A percentile compares a stretch with the other conserved stretches of the same genome.
phyloP scores from a whole-genome alignment of 1,140 invertebrate species.

The Archivesica marissinica region DNA sequence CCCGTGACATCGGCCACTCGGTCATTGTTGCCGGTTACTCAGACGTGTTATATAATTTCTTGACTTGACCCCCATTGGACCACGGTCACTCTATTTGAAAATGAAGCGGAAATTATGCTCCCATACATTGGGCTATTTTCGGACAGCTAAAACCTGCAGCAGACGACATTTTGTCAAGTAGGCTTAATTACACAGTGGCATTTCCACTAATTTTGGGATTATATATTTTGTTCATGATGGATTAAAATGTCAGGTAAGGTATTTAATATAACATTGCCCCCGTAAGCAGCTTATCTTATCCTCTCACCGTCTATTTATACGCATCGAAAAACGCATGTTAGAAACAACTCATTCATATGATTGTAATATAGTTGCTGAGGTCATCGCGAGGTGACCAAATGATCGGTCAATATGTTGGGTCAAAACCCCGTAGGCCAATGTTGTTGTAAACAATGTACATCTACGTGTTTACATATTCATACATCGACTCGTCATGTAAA shows the following conservation, averaged over 20 bases:
- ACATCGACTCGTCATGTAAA: too few relatives aligned
- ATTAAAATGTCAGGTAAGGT: slow-evolving; percentile 59
- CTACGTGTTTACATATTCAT: too few relatives aligned
- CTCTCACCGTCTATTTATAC: not conserved
- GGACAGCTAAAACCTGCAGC: slow-evolving; percentile 32
- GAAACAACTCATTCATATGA: slow-evolving; percentile 1
- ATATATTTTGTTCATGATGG: slow-evolving; percentile 34
- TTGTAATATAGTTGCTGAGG: slow-evolving; percentile 42
- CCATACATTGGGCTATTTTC: slow-evolving; percentile 13
- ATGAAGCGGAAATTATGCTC: slow-evolving; percentile 17
- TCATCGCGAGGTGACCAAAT: slow-evolving; percentile 41
- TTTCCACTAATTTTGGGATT: slow-evolving; percentile 55
- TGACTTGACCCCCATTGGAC: slow-evolving; percentile 34
- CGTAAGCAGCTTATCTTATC: not conserved
- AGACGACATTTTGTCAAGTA: slow-evolving; percentile 38
- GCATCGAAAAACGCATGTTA: not conserved
- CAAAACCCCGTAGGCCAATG: too few relatives aligned
- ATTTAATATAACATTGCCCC: not conserved
- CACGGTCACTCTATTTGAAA: slow-evolving; percentile 37
- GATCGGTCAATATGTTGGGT: slow-evolving; percentile 54
- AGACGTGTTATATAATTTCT: slow-evolving; percentile 58
- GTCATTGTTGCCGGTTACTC: slow-evolving; percentile 40
- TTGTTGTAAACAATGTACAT: too few relatives aligned
- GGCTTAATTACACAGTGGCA: slow-evolving; percentile 4
- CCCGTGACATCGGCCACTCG: slow-evolving; percentile 44